Conservation (phyloP, 1,140 invertebrate genomes). For the Schlechtendalia chinensis region DNA sequence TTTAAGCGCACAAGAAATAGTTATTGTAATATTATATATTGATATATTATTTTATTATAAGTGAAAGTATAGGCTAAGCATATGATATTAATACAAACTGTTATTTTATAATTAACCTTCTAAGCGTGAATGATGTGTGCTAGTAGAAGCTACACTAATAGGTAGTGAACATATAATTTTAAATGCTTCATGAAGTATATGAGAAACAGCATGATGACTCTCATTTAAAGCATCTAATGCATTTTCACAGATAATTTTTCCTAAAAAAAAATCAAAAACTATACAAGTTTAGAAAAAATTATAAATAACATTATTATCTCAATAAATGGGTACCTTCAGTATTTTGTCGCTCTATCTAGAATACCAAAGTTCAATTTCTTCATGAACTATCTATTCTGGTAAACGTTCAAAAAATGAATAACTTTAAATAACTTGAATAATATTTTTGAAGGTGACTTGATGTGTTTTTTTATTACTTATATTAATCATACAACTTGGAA, state of each 20-base stretch:
- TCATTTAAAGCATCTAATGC: background rate
- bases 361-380: background rate
- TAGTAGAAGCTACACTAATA: background rate
- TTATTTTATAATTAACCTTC: no score
- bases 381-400: background rate
- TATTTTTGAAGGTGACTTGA: background rate
- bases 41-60: no score
- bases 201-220: background rate
- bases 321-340: background rate
- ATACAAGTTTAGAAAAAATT: background rate
- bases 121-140: no score
- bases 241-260: constrained; percentile 9
- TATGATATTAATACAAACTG: no score
- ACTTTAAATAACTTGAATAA: background rate
- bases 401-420: constrained; percentile 4
- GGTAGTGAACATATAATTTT: constrained; percentile 12
- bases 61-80: no score
- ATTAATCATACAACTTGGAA: constrained; percentile 22
- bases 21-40: no score
- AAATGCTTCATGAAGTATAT: constrained; percentile 4
- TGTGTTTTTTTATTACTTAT: background rate
- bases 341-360: constrained; percentile 9
- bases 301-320: no score
- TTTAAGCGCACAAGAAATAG: no score
- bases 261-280: constrained; percentile 19